Percentiles rank a stretch among this genome's conserved stretches.
phyloP scores from a whole-genome alignment of 1,140 invertebrate genomes.

The Physella acuta region DNA sequence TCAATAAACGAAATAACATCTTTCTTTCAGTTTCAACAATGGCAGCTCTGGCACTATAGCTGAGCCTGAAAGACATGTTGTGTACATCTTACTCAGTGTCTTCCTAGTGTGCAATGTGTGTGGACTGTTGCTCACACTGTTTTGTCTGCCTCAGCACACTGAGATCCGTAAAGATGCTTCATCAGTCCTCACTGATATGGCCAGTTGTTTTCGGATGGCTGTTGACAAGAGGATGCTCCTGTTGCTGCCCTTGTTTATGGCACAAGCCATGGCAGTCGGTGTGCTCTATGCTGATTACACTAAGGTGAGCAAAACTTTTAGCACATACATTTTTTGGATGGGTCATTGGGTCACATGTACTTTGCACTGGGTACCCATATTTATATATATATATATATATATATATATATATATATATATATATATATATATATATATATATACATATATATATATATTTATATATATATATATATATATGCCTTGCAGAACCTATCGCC shows the following conservation, averaged over 20 bases:
- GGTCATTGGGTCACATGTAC: too few species aligned
- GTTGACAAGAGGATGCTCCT: constrained; percentile 26
- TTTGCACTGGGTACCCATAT: too few species aligned
- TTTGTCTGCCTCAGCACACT: constrained; percentile 35
- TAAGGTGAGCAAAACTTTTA: constrained; percentile 22
- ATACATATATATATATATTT: too few species aligned
- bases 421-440: too few species aligned
- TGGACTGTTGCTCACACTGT: constrained; percentile 35
- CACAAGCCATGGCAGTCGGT: constrained; percentile 28
- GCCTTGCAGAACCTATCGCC: too few species aligned
- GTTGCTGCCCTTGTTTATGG: constrained; percentile 29
- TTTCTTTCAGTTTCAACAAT: too few species aligned
- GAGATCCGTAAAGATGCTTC: constrained; percentile 1
- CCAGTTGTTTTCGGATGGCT: constrained; percentile 20
- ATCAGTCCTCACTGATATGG: background rate
- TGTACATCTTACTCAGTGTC: constrained; percentile 42
- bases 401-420: too few species aligned
- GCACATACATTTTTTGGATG: too few species aligned
- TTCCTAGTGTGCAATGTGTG: constrained; percentile 40
- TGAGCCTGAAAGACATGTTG: constrained; percentile 32
- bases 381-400: too few species aligned
- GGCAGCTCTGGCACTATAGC: too few species aligned
- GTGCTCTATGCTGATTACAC: constrained; percentile 27
- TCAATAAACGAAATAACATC: too few species aligned
- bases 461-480: too few species aligned